A percentile compares a stretch with the other conserved stretches of the same genome.
Evolutionary conservation across 2,888 invertebrate genomes (phyloP).

Genomic region (Dascillus cervinus): DNA sequence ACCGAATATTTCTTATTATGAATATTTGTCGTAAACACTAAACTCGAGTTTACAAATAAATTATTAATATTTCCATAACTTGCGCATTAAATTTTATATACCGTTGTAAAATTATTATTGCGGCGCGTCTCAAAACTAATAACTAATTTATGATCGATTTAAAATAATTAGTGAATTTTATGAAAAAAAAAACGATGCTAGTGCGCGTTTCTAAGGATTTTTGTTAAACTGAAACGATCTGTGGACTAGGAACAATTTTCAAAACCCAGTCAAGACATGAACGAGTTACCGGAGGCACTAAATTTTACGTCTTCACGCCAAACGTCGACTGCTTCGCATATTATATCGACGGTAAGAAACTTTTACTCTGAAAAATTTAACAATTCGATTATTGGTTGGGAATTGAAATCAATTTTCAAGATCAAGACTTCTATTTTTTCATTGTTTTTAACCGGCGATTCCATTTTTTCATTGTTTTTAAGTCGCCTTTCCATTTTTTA

Average conservation of each 20-base stretch:
- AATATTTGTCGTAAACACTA: conserved; percentile 8
- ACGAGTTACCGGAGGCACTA: conserved; percentile 29
- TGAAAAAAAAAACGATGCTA: background rate
- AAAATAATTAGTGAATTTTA: no score
- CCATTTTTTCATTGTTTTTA: no score
- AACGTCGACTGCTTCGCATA: conserved; percentile 21
- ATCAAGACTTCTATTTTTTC: no score
- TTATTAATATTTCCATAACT: conserved; percentile 4
- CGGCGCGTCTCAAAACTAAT: no score
- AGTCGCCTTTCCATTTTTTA: no score
- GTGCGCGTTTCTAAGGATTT: conserved; percentile 1
- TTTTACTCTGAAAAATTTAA: no score
- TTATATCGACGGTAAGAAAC: conserved; percentile 25
- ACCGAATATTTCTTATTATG: conserved; percentile 9
- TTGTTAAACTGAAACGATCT: no score
- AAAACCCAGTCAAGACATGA: conserved; percentile 18
- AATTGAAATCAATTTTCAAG: no score
- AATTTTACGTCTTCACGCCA: conserved; percentile 26
- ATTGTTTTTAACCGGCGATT: no score
- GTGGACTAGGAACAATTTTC: background rate
- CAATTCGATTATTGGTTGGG: no score
- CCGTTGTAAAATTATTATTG: conserved; percentile 1
- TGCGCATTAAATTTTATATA: conserved; percentile 4
- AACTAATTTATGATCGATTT: no score
- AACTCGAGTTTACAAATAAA: conserved; percentile 8